These are phyloP conservation scores for Euphydryas editha DNA, from an alignment of 2,888 invertebrate genomes.

Conservation along the genomic window DNA sequence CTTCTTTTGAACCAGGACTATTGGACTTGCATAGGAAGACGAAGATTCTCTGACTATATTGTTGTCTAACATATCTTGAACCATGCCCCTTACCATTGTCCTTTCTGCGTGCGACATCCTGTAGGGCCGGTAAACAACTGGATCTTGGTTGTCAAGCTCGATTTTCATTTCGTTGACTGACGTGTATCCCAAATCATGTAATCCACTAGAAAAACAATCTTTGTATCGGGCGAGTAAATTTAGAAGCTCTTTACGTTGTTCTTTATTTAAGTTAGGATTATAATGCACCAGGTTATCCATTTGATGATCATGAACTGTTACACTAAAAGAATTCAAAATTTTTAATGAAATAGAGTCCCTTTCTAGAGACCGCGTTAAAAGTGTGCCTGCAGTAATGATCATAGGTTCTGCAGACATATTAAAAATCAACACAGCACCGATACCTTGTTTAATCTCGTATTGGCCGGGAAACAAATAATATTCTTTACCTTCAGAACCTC, in stretches of 20 bases:
- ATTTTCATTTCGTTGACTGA: not conserved
- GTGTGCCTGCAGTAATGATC: not conserved
- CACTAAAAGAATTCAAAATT: not conserved
- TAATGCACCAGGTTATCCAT: not conserved
- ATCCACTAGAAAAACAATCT: not conserved
- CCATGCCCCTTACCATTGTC: not conserved
- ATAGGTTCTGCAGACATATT: not conserved
- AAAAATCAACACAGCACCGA: not conserved
- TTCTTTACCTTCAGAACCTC: not conserved
- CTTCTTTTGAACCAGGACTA: too few species aligned
- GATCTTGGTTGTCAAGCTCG: not conserved
- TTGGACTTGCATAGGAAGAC: not conserved
- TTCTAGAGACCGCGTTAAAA: not conserved
- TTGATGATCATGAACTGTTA: constrained; percentile 1
- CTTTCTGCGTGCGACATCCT: not conserved
- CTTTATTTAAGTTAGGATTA: not conserved
- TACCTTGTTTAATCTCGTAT: constrained; percentile 14
- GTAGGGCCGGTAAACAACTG: not conserved
- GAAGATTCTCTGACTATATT: not conserved
- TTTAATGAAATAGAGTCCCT: not conserved
- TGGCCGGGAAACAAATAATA: constrained; percentile 19
- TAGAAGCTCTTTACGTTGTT: not conserved
- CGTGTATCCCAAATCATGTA: not conserved
- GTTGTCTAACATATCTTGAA: not conserved
- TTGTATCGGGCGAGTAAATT: not conserved